Evolutionary conservation across 2,797 vertebrate genomes (phyloP).

Genomic region (Mormyrus proboscirostris): DNA sequence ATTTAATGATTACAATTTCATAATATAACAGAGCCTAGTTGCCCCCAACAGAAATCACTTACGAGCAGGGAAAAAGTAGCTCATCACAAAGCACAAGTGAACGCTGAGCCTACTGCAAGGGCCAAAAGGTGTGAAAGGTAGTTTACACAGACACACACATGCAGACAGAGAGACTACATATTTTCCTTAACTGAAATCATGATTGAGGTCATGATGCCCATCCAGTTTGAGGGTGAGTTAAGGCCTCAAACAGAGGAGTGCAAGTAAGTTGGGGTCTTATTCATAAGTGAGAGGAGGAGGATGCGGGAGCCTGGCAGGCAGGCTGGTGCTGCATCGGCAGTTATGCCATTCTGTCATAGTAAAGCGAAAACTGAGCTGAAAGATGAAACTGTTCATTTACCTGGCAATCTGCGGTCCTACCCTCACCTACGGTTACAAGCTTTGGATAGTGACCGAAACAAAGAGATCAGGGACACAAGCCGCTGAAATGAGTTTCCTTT

Average conservation of each 20-base stretch:
- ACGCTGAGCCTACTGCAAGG: no score
- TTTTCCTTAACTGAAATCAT: neutral
- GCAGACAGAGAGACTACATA: no score
- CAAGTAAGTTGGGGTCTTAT: neutral
- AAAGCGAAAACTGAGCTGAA: neutral
- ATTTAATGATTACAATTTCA: no score
- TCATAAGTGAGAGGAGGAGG: neutral
- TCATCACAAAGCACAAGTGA: no score
- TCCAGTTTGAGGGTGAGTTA: neutral
- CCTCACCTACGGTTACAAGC: neutral
- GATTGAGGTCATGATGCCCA: neutral
- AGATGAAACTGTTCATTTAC: neutral
- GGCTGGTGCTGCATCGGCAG: neutral
- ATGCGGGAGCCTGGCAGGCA: neutral
- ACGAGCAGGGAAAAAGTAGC: no score
- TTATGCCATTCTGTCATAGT: neutral
- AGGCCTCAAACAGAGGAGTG: neutral
- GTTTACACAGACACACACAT: no score
- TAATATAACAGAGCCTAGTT: no score
- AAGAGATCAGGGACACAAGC: neutral
- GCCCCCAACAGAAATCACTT: no score
- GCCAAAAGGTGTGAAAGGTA: no score
- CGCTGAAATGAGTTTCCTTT: neutral
- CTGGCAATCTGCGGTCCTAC: neutral
- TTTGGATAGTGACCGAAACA: neutral